Conservation (phyloP, 2,113 vertebrate genomes). For the Lota lota region DNA sequence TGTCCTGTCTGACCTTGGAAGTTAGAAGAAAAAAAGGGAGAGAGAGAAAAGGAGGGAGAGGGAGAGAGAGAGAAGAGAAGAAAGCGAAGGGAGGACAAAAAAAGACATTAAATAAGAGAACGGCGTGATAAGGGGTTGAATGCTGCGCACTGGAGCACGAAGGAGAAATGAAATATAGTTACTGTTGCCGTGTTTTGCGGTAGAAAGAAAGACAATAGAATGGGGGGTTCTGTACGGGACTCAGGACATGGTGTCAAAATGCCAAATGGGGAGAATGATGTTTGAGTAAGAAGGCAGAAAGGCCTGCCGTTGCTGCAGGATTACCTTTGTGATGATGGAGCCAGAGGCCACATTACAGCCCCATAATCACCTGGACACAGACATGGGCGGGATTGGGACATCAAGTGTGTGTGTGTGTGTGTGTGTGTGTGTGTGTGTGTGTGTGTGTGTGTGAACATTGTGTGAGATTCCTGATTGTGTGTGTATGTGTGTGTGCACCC, state of each 20-base stretch:
- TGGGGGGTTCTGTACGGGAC: slow-evolving; percentile 18
- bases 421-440: slow-evolving; percentile 28
- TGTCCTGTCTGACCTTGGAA: slow-evolving; percentile 99
- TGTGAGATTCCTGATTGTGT: slow-evolving; percentile 37
- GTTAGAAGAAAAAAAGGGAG: slow-evolving; percentile 80
- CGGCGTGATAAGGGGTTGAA: slow-evolving; percentile 75
- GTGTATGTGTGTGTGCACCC: slow-evolving; percentile 15
- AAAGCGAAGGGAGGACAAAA: slow-evolving; percentile 44
- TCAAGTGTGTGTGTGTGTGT: slow-evolving; percentile 18
- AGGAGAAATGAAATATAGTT: slow-evolving; percentile 62
- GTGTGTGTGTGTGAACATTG: slow-evolving; percentile 30
- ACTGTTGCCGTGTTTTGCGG: slow-evolving; percentile 60
- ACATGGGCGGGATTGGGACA: slow-evolving; percentile 24
- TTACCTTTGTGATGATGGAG: slow-evolving; percentile 77
- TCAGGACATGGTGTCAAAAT: slow-evolving; percentile 64
- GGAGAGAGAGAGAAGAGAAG: slow-evolving; percentile 35
- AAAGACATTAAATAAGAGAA: slow-evolving; percentile 68
- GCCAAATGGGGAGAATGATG: slow-evolving; percentile 69
- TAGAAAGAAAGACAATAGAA: slow-evolving; percentile 35
- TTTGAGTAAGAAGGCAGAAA: slow-evolving; percentile 70
- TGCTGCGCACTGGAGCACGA: slow-evolving; percentile 64
- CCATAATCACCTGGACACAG: slow-evolving; percentile 56
- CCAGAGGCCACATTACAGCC: slow-evolving; percentile 58
- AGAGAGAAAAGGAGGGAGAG: slow-evolving; percentile 65
- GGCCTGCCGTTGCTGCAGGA: slow-evolving; percentile 52